phyloP scores from a whole-genome alignment of 2,888 invertebrate genomes.

The Lamellibrachia satsuma region DNA sequence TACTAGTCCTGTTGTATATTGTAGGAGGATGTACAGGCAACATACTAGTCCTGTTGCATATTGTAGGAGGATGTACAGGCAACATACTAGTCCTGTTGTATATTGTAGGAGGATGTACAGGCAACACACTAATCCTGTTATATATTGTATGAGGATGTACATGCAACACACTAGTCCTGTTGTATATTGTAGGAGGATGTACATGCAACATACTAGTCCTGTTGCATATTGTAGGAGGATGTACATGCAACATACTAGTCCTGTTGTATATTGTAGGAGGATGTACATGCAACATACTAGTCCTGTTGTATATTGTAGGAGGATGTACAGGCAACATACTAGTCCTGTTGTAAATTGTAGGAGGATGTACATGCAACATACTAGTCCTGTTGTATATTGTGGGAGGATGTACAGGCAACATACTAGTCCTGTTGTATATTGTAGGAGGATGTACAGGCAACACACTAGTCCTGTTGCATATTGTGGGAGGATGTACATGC shows the following conservation, averaged over 20 bases:
- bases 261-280: not conserved
- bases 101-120: not conserved
- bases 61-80: not conserved
- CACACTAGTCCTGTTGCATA: not conserved
- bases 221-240: not conserved
- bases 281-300: not conserved
- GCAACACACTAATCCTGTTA: not conserved
- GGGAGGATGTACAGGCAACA: not conserved
- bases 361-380: not conserved
- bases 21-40: not conserved
- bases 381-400: not conserved
- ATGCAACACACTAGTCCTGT: not conserved
- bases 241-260: not conserved
- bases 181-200: not conserved
- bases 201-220: not conserved
- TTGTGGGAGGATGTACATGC: not conserved
- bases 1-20: not conserved
- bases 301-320: not conserved
- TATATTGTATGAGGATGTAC: not conserved
- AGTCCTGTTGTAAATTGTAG: not conserved
- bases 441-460: not conserved
- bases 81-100: not conserved
- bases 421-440: not conserved
- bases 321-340: not conserved
- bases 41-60: not conserved